Conservation (phyloP, 2,797 vertebrate species). For the Gymnothorax reevesii region DNA sequence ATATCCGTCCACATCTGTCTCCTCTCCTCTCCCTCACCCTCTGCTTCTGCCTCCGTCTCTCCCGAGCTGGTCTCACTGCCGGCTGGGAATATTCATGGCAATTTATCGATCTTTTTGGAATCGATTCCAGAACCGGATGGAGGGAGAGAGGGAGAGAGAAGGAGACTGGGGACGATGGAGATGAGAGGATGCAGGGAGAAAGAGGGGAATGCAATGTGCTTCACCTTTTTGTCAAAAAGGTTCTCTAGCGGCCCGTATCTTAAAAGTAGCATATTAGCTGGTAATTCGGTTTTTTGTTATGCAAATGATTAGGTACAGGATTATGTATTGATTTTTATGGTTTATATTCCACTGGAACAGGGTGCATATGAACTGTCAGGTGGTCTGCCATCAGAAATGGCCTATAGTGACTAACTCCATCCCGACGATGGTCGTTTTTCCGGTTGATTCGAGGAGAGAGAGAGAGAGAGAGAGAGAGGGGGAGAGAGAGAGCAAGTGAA, state of each 20-base stretch:
- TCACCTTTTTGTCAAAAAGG: neutral
- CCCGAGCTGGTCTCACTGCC: conserved; percentile 44
- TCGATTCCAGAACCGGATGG: conserved; percentile 74
- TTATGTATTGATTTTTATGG: neutral
- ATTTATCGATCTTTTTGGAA: conserved; percentile 80
- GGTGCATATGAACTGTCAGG: neutral
- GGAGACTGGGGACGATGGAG: conserved; percentile 51
- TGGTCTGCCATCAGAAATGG: neutral
- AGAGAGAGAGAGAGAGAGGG: neutral
- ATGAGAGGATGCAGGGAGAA: neutral
- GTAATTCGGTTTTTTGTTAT: neutral
- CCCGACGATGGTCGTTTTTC: neutral
- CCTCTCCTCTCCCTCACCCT: conserved; percentile 49
- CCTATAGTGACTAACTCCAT: neutral
- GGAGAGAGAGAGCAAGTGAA: neutral
- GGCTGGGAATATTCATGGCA: conserved; percentile 78
- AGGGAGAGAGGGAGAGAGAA: conserved; percentile 58
- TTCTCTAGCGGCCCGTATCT: neutral
- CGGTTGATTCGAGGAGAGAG: neutral
- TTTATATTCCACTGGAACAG: neutral
- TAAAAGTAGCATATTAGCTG: neutral
- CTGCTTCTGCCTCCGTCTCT: conserved; percentile 49
- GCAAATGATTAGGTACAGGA: neutral
- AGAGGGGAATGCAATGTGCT: neutral
- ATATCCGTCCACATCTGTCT: conserved; percentile 47